These are phyloP conservation scores for Phoebastria nigripes DNA, from an alignment of 2,797 vertebrate species.

Conservation along the genomic window DNA sequence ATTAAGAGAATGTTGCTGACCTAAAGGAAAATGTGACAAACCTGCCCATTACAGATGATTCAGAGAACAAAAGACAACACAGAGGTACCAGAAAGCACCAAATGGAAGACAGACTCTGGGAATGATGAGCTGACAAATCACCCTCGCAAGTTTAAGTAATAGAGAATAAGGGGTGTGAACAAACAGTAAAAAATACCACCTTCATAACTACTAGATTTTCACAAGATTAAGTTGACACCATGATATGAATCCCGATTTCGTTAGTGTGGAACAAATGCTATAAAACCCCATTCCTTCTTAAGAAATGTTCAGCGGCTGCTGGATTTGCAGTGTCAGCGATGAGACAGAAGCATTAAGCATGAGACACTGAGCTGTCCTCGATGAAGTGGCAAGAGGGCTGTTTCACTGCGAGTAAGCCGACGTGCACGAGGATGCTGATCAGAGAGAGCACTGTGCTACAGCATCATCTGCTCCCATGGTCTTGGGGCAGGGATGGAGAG, in stretches of 20 bases:
- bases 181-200: not conserved
- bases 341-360: rapidly evolving
- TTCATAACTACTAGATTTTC: not conserved
- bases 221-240: not conserved
- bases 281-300: not conserved
- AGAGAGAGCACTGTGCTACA: not conserved
- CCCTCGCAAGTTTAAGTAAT: not conserved
- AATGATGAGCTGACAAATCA: not conserved
- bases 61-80: not conserved
- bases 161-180: not conserved
- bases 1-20: not conserved
- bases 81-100: not conserved
- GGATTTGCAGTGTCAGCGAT: not conserved
- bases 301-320: not conserved
- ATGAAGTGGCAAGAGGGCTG: not conserved
- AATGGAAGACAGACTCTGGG: not conserved
- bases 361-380: not conserved
- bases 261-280: not conserved
- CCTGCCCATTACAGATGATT: not conserved
- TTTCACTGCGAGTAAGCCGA: not conserved
- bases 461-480: not conserved
- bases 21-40: not conserved
- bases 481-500: not conserved
- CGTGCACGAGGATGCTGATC: rapidly evolving
- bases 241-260: rapidly evolving